A percentile compares a stretch with the other conserved stretches of the same genome.
Conservation (phyloP, 2,797 vertebrate genomes). For the Rousettus madagascariensis region DNA sequence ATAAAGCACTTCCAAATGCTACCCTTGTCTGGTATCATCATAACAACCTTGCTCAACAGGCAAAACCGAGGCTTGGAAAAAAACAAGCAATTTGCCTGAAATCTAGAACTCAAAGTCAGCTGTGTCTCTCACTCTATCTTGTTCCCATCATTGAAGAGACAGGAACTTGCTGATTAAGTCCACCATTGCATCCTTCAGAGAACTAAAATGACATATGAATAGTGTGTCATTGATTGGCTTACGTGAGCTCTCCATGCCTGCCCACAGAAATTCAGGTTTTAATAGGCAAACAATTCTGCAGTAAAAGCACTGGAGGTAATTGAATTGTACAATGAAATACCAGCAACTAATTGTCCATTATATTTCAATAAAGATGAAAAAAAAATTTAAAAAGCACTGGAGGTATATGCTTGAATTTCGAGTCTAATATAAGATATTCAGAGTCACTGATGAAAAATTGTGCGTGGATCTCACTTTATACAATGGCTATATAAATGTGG, state of each 20-base stretch:
- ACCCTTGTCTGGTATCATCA: not conserved
- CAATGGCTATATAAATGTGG: slow-evolving; percentile 59
- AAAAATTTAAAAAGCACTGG: slow-evolving; percentile 40
- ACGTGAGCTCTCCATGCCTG: slow-evolving; percentile 44
- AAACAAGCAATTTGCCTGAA: not conserved
- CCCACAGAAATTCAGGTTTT: slow-evolving; percentile 69
- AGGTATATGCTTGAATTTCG: slow-evolving; percentile 70
- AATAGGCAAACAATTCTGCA: slow-evolving; percentile 54
- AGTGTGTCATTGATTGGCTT: slow-evolving; percentile 53
- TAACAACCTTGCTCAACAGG: not conserved
- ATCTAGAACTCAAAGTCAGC: not conserved
- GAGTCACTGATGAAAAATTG: slow-evolving; percentile 71
- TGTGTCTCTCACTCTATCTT: not conserved
- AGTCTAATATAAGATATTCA: slow-evolving; percentile 62
- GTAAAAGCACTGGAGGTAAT: slow-evolving; percentile 55
- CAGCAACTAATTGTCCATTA: no score
- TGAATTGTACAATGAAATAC: no score
- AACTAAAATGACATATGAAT: slow-evolving; percentile 55
- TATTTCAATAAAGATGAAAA: no score
- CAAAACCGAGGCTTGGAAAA: not conserved
- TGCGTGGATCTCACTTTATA: slow-evolving; percentile 53
- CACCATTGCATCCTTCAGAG: slow-evolving; percentile 26
- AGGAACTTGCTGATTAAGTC: slow-evolving; percentile 21
- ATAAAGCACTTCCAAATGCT: not conserved
- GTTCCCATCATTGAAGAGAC: not conserved